phyloP scores from a whole-genome alignment of 2,888 invertebrate genomes.

The Drosophila formosana region DNA sequence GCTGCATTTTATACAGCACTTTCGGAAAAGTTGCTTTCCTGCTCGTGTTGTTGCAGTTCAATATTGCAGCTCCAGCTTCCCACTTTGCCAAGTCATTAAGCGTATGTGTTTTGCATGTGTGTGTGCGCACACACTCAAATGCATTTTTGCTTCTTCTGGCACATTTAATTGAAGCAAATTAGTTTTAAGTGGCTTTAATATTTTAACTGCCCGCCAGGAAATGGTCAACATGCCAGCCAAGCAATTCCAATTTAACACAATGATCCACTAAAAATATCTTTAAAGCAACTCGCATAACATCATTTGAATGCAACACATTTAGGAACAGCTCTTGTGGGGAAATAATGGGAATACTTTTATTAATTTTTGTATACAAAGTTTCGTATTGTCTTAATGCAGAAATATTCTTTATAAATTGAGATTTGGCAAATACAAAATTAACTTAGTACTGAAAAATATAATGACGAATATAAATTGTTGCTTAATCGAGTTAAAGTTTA shows the following conservation, averaged over 20 bases:
- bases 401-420: no score
- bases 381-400: no score
- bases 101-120: constrained; percentile 32
- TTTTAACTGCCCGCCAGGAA: constrained; percentile 13
- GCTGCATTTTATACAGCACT: constrained; percentile 69
- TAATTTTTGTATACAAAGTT: no score
- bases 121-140: constrained; percentile 22
- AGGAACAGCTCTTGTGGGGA: no score
- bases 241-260: constrained; percentile 12
- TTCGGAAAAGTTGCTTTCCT: constrained; percentile 53
- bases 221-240: constrained; percentile 5
- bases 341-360: no score
- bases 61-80: constrained; percentile 50
- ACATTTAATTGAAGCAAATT: constrained; percentile 74
- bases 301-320: no score
- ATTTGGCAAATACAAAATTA: no score
- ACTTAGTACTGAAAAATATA: no score
- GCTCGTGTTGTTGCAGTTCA: constrained; percentile 50
- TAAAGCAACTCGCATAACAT: neutral
- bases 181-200: constrained; percentile 63
- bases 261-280: neutral
- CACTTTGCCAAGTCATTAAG: constrained; percentile 73
- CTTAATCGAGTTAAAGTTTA: no score
- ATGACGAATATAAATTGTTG: no score
- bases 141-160: constrained; percentile 45